Evolutionary conservation across 2,888 invertebrate species (phyloP), one percentile per base, ranked within the genome.

Genomic region (Strigamia maritima): DNA sequence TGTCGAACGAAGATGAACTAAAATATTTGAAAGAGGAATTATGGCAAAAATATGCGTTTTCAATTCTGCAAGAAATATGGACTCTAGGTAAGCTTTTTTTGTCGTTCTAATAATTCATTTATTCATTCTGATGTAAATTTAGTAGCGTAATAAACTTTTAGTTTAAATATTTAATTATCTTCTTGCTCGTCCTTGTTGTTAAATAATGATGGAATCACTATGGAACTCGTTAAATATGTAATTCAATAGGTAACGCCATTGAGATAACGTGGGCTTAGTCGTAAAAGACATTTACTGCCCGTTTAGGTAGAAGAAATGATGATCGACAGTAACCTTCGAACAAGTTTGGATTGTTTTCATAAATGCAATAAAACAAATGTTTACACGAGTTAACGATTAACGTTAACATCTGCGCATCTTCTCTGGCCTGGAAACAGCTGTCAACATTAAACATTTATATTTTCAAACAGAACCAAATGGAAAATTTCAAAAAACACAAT

Each of bases 41-140:
- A 93, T 94, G 93, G 92, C 81, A 91, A 92, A 77, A 94, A 93
- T 77, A 94, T 93, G 78, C 94, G 93, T 86, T 92, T 90, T 83
- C 85, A 94, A 94, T 84, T 93, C 93, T 85, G 94, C 94, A 94
- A 49, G 49, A 38, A 49, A 49, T 94, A 77, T 94, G 94, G 94
- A 94, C 94, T 85, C 93, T 93, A 92, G 94, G 94, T 90, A 84
- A 82, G 80, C 3, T 19, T 60, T 49, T 38, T 31, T 40, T 77
- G 26, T 75, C 26, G n/a, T 38, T 65, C 14, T 6, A 35, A 35
- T 35, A 54, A 26, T 28, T 40, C 19, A 74, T 49, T 31, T 35
- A 24, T 38, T 44, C 14, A 44, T 44, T 44, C 14, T 6, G 7
- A 6, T 35, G 35, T 35, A 35, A 0, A 35, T 49, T 49, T 49